Evolutionary conservation across 2,113 vertebrate genomes (phyloP).

Genomic region (Amphiprion ocellaris): DNA sequence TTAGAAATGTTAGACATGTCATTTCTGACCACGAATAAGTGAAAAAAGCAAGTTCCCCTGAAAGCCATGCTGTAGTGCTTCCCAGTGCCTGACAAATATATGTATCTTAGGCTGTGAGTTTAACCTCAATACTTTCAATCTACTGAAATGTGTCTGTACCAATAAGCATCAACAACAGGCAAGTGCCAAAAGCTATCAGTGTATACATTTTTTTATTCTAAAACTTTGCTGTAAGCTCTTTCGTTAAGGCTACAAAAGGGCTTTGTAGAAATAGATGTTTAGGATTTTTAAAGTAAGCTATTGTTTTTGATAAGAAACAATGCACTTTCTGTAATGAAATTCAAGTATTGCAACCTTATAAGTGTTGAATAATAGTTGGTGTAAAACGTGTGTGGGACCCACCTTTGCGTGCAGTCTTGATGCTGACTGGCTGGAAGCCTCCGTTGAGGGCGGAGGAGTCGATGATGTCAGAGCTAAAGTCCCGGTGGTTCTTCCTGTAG

Average conservation of each 20-base stretch:
- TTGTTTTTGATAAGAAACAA: no score
- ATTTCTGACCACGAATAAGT: no score
- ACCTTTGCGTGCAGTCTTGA: conserved; percentile 90
- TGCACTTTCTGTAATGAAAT: no score
- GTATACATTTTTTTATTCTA: background rate
- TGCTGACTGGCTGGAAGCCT: conserved; percentile 95
- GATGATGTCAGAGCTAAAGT: conserved; percentile 95
- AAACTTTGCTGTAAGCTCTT: no score
- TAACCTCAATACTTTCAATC: background rate
- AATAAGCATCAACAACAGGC: background rate
- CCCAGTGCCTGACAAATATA: conserved; percentile 6
- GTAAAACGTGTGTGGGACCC: background rate
- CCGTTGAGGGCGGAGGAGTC: conserved; percentile 94
- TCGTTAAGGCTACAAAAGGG: no score
- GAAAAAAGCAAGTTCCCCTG: no score
- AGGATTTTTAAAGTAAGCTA: no score
- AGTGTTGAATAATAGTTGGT: no score
- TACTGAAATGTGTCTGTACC: background rate
- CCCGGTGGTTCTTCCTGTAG: conserved; percentile 95
- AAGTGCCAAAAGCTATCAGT: background rate
- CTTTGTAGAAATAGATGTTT: no score
- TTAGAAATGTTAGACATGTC: no score
- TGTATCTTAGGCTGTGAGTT: background rate
- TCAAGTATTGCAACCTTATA: no score
- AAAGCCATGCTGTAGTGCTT: background rate